phyloP scores from a whole-genome alignment of 2,113 vertebrate species.

The Nipponia nippon region DNA sequence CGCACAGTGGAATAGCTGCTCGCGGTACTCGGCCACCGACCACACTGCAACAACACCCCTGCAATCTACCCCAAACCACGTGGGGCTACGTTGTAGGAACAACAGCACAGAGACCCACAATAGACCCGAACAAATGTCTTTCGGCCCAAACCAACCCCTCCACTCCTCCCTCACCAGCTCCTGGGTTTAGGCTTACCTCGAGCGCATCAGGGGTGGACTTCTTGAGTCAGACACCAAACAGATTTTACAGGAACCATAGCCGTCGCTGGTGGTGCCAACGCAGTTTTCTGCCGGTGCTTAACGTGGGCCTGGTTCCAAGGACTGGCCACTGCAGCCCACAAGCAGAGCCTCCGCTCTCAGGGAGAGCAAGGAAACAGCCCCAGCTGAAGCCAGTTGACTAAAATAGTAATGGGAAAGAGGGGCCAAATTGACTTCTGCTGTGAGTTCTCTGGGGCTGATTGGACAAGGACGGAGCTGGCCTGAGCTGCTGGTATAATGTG shows the following conservation, averaged over 20 bases:
- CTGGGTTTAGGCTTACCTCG: background rate
- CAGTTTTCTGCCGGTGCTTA: background rate
- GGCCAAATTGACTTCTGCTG: background rate
- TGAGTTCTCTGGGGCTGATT: background rate
- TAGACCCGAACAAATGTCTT: accelerated
- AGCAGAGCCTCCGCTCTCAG: accelerated
- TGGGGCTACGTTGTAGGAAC: accelerated
- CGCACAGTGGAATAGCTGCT: background rate
- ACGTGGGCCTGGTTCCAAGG: accelerated
- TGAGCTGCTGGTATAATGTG: background rate
- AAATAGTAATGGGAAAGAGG: background rate
- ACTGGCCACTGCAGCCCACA: background rate
- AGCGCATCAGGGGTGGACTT: accelerated
- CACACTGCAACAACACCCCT: background rate
- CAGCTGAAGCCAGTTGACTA: background rate
- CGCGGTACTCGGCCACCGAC: accelerated
- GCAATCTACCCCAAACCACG: background rate
- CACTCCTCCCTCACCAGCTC: background rate
- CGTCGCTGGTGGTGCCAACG: accelerated
- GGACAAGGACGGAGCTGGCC: background rate
- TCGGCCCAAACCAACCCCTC: background rate
- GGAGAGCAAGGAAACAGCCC: background rate
- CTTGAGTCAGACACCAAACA: accelerated
- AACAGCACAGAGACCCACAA: accelerated
- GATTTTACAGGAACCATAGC: accelerated